Evolutionary conservation across 1,140 invertebrate genomes (phyloP), one percentile per base, ranked within the genome.

Genomic region (Danaus plexippus): DNA sequence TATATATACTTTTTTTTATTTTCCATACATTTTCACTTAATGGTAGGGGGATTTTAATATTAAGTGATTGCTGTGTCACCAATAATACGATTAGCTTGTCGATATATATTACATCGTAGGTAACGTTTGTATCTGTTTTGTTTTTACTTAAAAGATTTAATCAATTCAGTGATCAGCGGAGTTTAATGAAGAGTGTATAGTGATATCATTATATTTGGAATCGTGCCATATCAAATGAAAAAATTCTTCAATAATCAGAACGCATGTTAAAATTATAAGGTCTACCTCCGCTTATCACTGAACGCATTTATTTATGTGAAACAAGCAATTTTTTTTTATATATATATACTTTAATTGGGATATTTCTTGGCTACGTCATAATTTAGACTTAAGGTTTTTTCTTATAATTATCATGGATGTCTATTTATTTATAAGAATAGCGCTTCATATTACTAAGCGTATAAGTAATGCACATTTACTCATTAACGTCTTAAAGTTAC

Each of bases 41-140:
- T 65, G 65, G 71, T 80, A 80, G 73, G 73, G 72, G 77, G 70
- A 75, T 32, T 78, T 66, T 82, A 83, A 74, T 71, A 71, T 44
- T 86, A 83, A 83, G 77, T 71, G 59, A 84, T 84, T 87, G 84
- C 84, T 87, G 84, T 85, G 81, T 85, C 81, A 85, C 79, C 83
- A 86, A 86, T 83, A 86, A 86, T 80, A 79, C 75, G 70, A 83
- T 80, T 86, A 83, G 78, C 83, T 66, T 80, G 70, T 83, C 71
- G 71, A 71, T 80, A 78, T 72, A 54, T 75, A 71, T 74, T 74
- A 79, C 66, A 64, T 71, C 74, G 62, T 84, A 77, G 67, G 59
- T 73, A 73, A 71, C 61, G 57, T 73, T 66, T 67, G 58, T 50
- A 62, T 59, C 48, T 70, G 61, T 76, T 80, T 72, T 70, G 56